Conservation (phyloP, 2,113 vertebrate genomes). For the Trochalopteron elliotii region DNA sequence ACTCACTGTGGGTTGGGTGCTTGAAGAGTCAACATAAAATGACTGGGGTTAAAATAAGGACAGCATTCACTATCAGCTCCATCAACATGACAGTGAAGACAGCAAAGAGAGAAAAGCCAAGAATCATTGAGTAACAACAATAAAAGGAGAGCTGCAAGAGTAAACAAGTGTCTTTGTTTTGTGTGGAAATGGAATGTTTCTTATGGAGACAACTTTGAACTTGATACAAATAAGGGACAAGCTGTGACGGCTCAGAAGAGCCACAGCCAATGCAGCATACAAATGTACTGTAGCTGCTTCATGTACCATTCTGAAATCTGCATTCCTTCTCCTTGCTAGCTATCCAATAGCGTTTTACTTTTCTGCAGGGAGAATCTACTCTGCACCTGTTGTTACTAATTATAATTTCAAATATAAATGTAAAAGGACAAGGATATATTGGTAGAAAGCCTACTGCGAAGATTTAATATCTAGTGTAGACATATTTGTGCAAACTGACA, state of each 20-base stretch:
- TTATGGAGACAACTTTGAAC: background rate
- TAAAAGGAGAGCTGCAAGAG: background rate
- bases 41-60: background rate
- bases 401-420: background rate
- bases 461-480: background rate
- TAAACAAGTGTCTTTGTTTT: background rate
- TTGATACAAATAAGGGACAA: background rate
- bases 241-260: background rate
- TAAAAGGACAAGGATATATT: background rate
- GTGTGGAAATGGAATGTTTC: background rate
- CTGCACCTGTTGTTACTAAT: background rate
- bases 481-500: background rate
- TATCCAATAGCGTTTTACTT: background rate
- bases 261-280: background rate
- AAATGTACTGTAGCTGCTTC: background rate
- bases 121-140: background rate
- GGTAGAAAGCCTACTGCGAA: background rate
- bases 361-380: background rate
- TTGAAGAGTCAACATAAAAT: background rate
- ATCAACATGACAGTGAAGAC: background rate
- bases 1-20: background rate
- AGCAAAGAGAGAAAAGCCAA: background rate
- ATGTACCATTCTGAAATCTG: background rate
- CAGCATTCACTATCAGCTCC: background rate
- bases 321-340: background rate